These are phyloP conservation scores for Polyploca ridens DNA, from an alignment of 2,888 invertebrate species.

Conservation along the genomic window DNA sequence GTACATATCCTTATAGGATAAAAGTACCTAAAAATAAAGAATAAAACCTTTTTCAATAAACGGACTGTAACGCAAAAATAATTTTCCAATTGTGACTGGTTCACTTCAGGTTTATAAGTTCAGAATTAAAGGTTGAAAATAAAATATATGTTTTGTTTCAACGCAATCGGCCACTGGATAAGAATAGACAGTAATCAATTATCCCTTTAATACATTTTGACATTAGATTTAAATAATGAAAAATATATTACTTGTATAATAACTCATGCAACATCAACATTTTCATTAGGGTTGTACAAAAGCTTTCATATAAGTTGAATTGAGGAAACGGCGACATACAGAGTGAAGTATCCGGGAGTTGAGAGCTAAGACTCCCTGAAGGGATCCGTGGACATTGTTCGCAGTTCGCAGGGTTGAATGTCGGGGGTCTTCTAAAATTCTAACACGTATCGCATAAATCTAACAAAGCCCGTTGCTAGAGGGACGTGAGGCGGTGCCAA, in stretches of 20 bases:
- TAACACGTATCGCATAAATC: conserved; percentile 49
- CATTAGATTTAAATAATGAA: background rate
- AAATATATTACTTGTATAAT: background rate
- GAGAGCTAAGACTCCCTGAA: background rate
- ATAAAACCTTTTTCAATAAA: no score
- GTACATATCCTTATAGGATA: no score
- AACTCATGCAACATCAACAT: background rate
- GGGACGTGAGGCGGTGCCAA: conserved; percentile 7
- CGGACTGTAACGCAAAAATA: no score
- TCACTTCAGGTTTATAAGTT: no score
- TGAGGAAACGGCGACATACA: background rate
- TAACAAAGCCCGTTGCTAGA: conserved; percentile 28
- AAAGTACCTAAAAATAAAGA: no score
- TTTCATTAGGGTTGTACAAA: background rate
- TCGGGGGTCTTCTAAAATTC: conserved; percentile 25
- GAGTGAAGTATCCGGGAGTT: background rate
- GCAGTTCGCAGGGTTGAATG: conserved; percentile 15
- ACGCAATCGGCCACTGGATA: background rate
- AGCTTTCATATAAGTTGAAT: background rate
- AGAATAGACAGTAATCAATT: background rate
- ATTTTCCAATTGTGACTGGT: no score
- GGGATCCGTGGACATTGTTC: conserved; percentile 12
- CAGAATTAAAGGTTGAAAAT: no score
- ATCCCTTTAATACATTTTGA: no score
- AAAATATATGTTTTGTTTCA: background rate